These are phyloP conservation scores for Coelopa frigida DNA, from an alignment of 1,140 invertebrate species.

Conservation along the genomic window DNA sequence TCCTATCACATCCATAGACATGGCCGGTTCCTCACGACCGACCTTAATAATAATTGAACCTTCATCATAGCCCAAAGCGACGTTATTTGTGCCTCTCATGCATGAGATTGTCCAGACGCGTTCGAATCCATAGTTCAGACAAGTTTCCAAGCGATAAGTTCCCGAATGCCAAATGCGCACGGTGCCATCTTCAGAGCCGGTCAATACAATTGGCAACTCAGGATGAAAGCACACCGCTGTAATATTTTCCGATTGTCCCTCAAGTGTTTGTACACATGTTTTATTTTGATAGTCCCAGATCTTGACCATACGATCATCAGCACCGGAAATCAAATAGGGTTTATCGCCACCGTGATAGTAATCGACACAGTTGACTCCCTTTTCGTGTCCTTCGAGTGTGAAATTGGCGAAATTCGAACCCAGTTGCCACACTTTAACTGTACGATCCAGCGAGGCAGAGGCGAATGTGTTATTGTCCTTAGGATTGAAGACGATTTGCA, in stretches of 20 bases:
- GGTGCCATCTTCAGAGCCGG: constrained; percentile 95
- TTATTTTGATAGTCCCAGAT: constrained; percentile 99
- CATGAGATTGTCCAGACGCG: constrained; percentile 97
- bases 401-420: constrained; percentile 97
- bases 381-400: constrained; percentile 96
- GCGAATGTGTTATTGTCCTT: constrained; percentile 99
- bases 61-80: constrained; percentile 96
- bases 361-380: constrained; percentile 98
- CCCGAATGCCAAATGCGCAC: constrained; percentile 97
- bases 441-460: constrained; percentile 94
- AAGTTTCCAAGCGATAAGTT: constrained; percentile 93
- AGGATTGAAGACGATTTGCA: constrained; percentile 99
- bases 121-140: constrained; percentile 96
- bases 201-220: constrained; percentile 93
- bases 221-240: constrained; percentile 92
- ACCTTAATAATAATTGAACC: constrained; percentile 97
- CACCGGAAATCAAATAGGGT: constrained; percentile 97
- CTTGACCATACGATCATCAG: constrained; percentile 94
- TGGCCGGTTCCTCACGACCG: constrained; percentile 95
- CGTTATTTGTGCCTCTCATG: constrained; percentile 92
- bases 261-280: constrained; percentile 97
- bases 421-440: constrained; percentile 96
- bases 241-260: constrained; percentile 95
- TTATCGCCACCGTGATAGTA: constrained; percentile 99
- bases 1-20: constrained; percentile 96